Conservation (phyloP, 2,888 invertebrate species). For the Dynastes grantii region DNA sequence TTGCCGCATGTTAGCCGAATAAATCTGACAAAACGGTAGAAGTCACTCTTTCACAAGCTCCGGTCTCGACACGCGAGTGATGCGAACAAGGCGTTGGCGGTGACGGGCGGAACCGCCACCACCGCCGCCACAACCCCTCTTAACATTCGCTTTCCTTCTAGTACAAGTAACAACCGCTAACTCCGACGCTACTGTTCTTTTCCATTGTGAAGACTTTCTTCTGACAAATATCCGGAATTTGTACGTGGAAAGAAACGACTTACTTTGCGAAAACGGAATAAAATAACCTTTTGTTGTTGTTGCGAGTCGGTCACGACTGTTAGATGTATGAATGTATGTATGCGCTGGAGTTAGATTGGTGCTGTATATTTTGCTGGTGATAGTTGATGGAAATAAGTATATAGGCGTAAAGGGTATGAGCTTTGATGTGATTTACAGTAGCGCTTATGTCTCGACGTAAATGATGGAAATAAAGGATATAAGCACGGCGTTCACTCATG, state of each 20-base stretch:
- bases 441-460: too few species aligned
- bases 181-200: neutral
- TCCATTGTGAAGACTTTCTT: conserved; percentile 4
- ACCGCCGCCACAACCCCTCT: neutral
- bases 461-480: too few species aligned
- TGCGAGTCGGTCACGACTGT: too few species aligned
- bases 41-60: neutral
- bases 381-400: too few species aligned
- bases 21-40: conserved; percentile 9
- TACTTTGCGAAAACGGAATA: conserved; percentile 2
- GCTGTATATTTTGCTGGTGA: too few species aligned
- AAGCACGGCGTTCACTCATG: too few species aligned
- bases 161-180: neutral
- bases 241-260: conserved; percentile 13
- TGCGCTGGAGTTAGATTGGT: too few species aligned
- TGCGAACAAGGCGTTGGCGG: neutral
- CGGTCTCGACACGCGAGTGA: conserved; percentile 11
- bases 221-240: conserved; percentile 13
- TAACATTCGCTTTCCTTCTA: neutral
- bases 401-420: too few species aligned
- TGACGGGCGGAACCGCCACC: neutral
- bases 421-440: too few species aligned
- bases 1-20: neutral
- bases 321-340: too few species aligned
- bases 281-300: conserved; percentile 8